Base-by-base conservation (phyloP, 1,140 invertebrate genomes). In the Bombus soroeensis region DNA sequence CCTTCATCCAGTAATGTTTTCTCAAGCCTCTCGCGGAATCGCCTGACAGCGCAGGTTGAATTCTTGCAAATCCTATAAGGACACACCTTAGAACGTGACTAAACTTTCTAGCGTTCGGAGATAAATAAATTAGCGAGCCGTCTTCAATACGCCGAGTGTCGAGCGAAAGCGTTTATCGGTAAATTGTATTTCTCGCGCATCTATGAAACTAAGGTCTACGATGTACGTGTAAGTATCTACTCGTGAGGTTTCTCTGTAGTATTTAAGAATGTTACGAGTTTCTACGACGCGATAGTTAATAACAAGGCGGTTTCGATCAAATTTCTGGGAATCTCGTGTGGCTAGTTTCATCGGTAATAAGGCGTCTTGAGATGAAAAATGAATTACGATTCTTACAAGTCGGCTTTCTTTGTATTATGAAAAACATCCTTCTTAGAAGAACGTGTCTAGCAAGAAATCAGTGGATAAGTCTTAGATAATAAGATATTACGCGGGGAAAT, bases 41-140 rank as follows among this genome's bases (percentile, higher is more conserved):
- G 76, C 59, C 13, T 72, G 83, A 72, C 66, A 47, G 66, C 76
- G 5, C 39, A 39, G 15, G 32, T 13, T 81, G 43, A 70, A 81
- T 66, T 47, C 71, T 37, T 34, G 59, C 37, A n/a, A 66, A 80
- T 85, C 41, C 41, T 74, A 10, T 28, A 28, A 81, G 71, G 47
- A 57, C 79, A 74, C 79, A 74, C 78, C 84, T 85, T 81, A 41
- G 41, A 85, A 62, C 78, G 71, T 85, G 77, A 75, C 70, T 74
- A n/a, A 53, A 81, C 78, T 59, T 85, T 74, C 70, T 53, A 85
- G 9, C 70, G 22, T 43, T 72, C 5, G 37, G 15, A 39, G 59
- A 84, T 62, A 79, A 62, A 80, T 83, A 76, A 75, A 83, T 75
- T 47, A 32, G 10, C 57, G 22, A 25, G n/a, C 62, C 64, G 47